Evolutionary conservation across 2,888 invertebrate species (phyloP), one percentile per base, ranked within the genome.

Genomic region (Cotesia congregata): DNA sequence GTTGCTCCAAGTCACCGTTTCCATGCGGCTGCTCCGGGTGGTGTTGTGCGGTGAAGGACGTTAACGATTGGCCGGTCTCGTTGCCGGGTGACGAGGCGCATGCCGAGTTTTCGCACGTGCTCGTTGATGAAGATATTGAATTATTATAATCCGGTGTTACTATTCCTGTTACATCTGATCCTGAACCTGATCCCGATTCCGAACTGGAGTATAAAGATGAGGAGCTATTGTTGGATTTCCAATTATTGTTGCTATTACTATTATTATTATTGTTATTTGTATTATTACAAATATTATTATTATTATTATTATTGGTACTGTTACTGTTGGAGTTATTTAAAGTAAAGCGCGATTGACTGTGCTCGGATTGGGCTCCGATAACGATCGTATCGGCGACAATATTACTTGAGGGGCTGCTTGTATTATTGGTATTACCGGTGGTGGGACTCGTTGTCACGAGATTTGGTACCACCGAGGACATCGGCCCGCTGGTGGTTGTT

Each of bases 41-140:
- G 30, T 67, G 68, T 67, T 73, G 62, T 9, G 50, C 72, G 20
- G 15, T 67, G 41, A 61, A 59, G 39, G 74, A 41, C 61, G 65
- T 9, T 30, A 72, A 65, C 15, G 75, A 70, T 74, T 77, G 79
- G 65, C 69, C 77, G 67, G 70, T 73, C n/a, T 77, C 71, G 67
- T 76, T 79, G 75, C 77, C 67, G 67, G 75, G 71, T 72, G 75
- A 67, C 60, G 73, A 69, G 41, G 79, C 73, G 70, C 73, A 75
- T 76, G 67, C 60, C 59, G 65, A 64, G 71, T 76, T 74, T 73
- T 77, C 79, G 73, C 73, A 79, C 60, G 74, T 72, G 74, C 40
- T 77, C 67, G 75, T 72, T 75, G 72, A 73, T 68, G 62, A 9
- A 69, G 68, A 20, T 20, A 69, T 60, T 17, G 17, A 67, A 72